Evolutionary conservation across 2,888 invertebrate species (phyloP).

Genomic region (Stomorhina lunata): DNA sequence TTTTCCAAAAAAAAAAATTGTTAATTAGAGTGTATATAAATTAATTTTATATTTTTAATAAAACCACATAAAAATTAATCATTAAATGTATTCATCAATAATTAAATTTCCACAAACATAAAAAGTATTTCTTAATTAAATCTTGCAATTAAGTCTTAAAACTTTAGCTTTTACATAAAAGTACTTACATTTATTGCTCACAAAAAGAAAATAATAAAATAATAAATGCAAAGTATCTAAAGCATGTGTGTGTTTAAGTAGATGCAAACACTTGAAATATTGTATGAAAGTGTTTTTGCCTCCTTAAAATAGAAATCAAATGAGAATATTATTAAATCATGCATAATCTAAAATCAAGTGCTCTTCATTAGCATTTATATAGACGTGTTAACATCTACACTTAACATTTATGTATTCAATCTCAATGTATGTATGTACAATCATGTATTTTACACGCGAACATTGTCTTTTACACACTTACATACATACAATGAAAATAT

Average conservation of each 20-base stretch:
- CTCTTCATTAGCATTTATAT: slow-evolving; percentile 63
- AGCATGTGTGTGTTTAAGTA: too few species aligned
- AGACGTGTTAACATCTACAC: slow-evolving; percentile 54
- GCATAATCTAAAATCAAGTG: slow-evolving; percentile 59
- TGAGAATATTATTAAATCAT: slow-evolving; percentile 56
- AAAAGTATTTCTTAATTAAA: not conserved
- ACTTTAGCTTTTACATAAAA: not conserved
- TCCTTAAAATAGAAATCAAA: slow-evolving; percentile 47
- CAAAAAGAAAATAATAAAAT: not conserved
- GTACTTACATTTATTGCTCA: not conserved
- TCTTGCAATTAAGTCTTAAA: not conserved
- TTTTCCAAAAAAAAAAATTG: too few species aligned
- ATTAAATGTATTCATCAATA: too few species aligned
- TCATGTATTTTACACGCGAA: not conserved
- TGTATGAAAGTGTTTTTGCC: slow-evolving; percentile 11
- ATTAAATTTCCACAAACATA: too few species aligned
- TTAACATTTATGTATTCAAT: slow-evolving; percentile 2
- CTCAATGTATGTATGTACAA: not conserved
- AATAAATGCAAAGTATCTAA: not conserved
- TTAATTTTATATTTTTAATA: too few species aligned
- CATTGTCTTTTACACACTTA: not conserved
- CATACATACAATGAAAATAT: slow-evolving; percentile 3
- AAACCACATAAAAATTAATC: too few species aligned
- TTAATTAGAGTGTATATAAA: too few species aligned
- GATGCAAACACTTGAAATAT: slow-evolving; percentile 21